Base-by-base conservation (phyloP, 2,797 vertebrate genomes). In the Aotus griseimembra region DNA sequence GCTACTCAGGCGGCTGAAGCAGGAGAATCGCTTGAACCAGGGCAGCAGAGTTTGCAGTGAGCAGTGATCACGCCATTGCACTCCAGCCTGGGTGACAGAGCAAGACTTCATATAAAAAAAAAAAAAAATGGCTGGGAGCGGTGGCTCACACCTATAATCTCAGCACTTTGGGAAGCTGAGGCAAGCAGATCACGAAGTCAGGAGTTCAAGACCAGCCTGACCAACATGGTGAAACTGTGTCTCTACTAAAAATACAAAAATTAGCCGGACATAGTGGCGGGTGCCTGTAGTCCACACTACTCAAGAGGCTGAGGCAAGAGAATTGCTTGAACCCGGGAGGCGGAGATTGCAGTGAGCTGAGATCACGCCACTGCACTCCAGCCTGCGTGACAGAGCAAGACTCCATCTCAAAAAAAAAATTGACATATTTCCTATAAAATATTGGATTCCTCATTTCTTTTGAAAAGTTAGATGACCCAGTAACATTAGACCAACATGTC, bases 391-490 rank as follows among this genome's bases (percentile, higher is more conserved):
- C 30, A n/a, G 30, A 8, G 30, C 30, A n/a, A 17, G 30, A 64
- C 30, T 64, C 30, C 61, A 4, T 67, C 33, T 67, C 61, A 67
- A n/a, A 33, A 33, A 64, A 64, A 67, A 17, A 88, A 28, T 2
- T 72, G 48, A 70, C 24, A 41, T 79, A 28, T 58, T 80, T 81
- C 75, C 36, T 52, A 33, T 84, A 93, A 81, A 83, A 80, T 55
- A 76, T 44, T 83, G 85, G 57, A 36, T 84, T 72, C 22, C 48
- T 9, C n/a, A 81, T 72, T 41, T 88, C 41, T 76, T 93, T 50
- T 70, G 41, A 88, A 96, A 80, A 84, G n/a, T 87, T 39, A 73
- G 30, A 94, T 70, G 3, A 81, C 17, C 26, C 50, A 28, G 44
- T n/a, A 91, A 85, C 26, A 83, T 55, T 24, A 83, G 46, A 14